phyloP scores from a whole-genome alignment of 2,888 invertebrate genomes.

The Celastrina argiolus region DNA sequence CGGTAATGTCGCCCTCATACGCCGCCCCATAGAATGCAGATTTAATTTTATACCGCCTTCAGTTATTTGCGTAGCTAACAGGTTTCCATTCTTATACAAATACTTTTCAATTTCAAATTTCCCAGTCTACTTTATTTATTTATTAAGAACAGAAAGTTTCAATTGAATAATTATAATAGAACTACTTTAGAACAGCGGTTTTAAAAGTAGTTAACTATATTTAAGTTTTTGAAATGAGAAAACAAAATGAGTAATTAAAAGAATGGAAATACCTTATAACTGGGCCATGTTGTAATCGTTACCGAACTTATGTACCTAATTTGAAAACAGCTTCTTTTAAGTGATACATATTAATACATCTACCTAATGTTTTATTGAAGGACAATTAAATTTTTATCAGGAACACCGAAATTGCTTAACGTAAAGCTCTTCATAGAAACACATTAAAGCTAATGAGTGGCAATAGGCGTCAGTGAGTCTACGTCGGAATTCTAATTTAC shows the following conservation, averaged over 20 bases:
- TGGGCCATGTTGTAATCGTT: too few relatives aligned
- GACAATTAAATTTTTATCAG: too few relatives aligned
- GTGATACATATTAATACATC: too few relatives aligned
- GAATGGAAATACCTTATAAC: too few relatives aligned
- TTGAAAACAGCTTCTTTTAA: too few relatives aligned
- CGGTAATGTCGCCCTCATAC: conserved; percentile 32
- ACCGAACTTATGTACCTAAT: too few relatives aligned
- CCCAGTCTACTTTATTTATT: neutral
- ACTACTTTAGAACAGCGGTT: neutral
- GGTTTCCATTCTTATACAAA: conserved; percentile 19
- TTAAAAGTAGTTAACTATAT: neutral
- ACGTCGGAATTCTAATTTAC: neutral
- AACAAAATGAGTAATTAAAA: neutral
- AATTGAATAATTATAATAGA: conserved; percentile 6
- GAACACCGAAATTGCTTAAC: too few relatives aligned
- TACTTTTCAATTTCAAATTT: conserved; percentile 10
- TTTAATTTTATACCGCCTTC: conserved; percentile 31
- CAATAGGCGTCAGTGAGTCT: neutral
- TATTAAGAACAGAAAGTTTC: too few relatives aligned
- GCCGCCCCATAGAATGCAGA: conserved; percentile 30
- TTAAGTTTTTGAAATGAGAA: neutral
- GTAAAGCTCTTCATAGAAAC: neutral
- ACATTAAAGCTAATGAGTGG: neutral
- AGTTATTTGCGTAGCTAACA: conserved; percentile 27
- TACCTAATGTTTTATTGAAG: too few relatives aligned